Percentiles rank a stretch among this genome's conserved stretches.
Evolutionary conservation across 1,140 invertebrate genomes (phyloP).

Genomic region (Drosophila oshimai): DNA sequence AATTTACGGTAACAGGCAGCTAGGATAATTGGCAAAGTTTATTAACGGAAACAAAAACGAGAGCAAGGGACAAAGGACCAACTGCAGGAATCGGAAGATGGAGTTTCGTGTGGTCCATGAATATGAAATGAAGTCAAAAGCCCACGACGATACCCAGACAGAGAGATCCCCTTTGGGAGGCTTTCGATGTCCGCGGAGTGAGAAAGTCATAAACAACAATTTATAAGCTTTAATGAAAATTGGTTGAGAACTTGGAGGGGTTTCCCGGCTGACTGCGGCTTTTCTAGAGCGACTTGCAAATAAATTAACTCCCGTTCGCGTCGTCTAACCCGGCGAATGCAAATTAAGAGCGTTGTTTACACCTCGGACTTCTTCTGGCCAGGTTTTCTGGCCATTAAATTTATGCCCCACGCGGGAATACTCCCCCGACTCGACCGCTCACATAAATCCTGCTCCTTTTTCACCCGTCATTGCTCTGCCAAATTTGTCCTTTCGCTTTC

Average conservation of each 20-base stretch:
- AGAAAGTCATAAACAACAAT: slow-evolving; percentile 72
- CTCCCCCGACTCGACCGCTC: slow-evolving; percentile 35
- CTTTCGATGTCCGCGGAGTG: not conserved
- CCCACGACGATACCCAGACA: slow-evolving; percentile 16
- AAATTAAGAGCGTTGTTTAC: slow-evolving; percentile 65
- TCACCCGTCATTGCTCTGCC: slow-evolving; percentile 4
- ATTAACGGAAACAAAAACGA: slow-evolving; percentile 57
- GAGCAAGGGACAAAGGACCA: not conserved
- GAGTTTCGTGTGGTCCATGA: slow-evolving; percentile 58
- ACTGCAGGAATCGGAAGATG: slow-evolving; percentile 27
- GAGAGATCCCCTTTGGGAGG: slow-evolving; percentile 1
- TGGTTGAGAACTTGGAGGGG: slow-evolving; percentile 50
- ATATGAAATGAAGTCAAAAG: slow-evolving; percentile 64
- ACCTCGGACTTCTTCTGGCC: slow-evolving; percentile 39
- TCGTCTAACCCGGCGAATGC: slow-evolving; percentile 22
- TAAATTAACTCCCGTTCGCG: slow-evolving; percentile 74
- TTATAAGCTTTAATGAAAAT: slow-evolving; percentile 78
- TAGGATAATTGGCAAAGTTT: slow-evolving; percentile 74
- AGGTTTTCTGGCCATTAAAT: slow-evolving; percentile 28
- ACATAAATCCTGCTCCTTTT: slow-evolving; percentile 52
- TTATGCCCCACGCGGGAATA: slow-evolving; percentile 44
- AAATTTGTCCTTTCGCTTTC: slow-evolving; percentile 50
- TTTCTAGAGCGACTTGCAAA: slow-evolving; percentile 53
- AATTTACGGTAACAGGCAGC: slow-evolving; percentile 63
- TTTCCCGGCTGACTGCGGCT: slow-evolving; percentile 13